A percentile compares a stretch with the other conserved stretches of the same genome.
Evolutionary conservation across 2,113 vertebrate genomes (phyloP).

Genomic region (Mionectes macconnelli): DNA sequence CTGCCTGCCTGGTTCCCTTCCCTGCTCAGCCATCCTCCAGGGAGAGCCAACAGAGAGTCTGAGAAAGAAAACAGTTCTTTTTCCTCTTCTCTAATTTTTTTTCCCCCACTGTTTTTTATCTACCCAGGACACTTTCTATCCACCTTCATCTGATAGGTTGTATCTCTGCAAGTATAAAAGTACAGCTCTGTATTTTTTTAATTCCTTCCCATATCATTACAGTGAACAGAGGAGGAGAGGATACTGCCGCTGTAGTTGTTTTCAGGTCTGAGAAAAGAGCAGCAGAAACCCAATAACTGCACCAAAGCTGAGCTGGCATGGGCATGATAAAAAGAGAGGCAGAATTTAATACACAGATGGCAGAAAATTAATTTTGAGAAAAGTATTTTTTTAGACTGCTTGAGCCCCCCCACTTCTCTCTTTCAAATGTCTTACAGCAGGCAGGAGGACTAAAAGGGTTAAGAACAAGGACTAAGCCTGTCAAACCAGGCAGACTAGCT

Average conservation of each 20-base stretch:
- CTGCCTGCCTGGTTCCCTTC: neutral
- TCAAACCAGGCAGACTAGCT: neutral
- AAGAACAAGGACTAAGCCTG: neutral
- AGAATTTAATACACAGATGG: neutral
- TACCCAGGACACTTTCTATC: neutral
- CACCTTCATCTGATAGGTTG: neutral
- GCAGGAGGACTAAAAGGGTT: neutral
- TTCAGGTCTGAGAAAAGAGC: neutral
- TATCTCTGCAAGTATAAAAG: neutral
- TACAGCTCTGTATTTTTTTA: neutral
- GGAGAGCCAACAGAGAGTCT: rapidly evolving
- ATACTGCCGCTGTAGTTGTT: neutral
- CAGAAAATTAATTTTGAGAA: neutral
- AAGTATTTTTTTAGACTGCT: neutral
- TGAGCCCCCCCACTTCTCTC: neutral
- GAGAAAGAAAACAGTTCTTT: neutral
- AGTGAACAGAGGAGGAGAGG: neutral
- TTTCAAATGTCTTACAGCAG: neutral
- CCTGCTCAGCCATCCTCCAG: neutral
- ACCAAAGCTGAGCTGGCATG: neutral
- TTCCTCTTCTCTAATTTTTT: neutral
- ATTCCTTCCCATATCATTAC: neutral
- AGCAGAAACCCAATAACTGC: neutral
- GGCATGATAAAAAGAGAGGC: neutral
- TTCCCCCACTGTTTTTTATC: neutral